Evolutionary conservation across 92 coral and sea anemone species (phyloP), one percentile per base, ranked within the genome.

Genomic region (Muricea muricata): DNA sequence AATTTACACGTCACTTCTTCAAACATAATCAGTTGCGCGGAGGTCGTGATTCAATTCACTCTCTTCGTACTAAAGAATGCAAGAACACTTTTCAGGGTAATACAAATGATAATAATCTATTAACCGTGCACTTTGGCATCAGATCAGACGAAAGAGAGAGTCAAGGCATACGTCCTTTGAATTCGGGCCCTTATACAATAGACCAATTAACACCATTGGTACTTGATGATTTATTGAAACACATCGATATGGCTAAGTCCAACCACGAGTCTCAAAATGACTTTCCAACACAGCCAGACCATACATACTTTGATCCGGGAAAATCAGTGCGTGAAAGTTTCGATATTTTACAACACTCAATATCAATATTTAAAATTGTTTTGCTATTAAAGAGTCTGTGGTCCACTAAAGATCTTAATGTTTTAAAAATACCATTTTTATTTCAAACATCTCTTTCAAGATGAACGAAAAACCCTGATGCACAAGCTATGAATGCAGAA

Each of bases 1-100:
- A 71, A 34, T 82, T 82, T 28, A 39, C 86, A 50, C 47, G 79
- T 14, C 50, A 68, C 66, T 82, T 82, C 32, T 68, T 82, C 30
- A 55, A 82, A 67, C 66, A 69, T 31, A 82, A 82, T 47, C 75
- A 69, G 30, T 48, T 20, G 35, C 75, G 46, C 2, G 75, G 75
- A 2, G 23, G 35, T 69, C 23, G n/a, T 11, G 47, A 69, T 1
- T 69, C 75, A 34, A 21, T 69, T 69, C 18, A 69, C 35, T 69
- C 75, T 29, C 78, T 82, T 55, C 41, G 56, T 63, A 67, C 76
- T 33, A 46, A 82, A 58, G 57, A 82, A 67, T 14, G 63, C 33
- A 68, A 69, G 66, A 40, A 35, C 40, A 41, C 60, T 0, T 32
- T 17, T 33, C 61, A 18, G 10, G 35, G 15, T 17, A 28, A 45